Conservation (phyloP, 2,797 vertebrate genomes). For the Lithobates pipiens region DNA sequence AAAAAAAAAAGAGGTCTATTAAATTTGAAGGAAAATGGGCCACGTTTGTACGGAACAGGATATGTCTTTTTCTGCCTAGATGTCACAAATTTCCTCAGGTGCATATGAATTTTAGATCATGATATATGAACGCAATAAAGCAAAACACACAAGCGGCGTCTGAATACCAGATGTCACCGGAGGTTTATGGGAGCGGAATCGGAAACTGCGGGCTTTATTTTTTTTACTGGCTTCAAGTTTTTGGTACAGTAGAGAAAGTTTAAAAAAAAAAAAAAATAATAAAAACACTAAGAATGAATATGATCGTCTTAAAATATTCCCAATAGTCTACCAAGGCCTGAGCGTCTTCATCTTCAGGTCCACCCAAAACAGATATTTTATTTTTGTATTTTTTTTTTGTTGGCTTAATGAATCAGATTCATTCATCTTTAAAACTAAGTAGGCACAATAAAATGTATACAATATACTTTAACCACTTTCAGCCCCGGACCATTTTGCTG, state of each 20-base stretch:
- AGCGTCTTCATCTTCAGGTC: too few relatives aligned
- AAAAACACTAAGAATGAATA: not conserved
- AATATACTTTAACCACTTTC: too few relatives aligned
- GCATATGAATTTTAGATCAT: constrained; percentile 65
- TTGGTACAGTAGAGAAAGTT: not conserved
- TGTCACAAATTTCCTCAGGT: constrained; percentile 68
- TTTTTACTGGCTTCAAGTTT: not conserved
- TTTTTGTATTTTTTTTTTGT: too few relatives aligned
- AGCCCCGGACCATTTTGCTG: too few relatives aligned
- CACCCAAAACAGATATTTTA: too few relatives aligned
- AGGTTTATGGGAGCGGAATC: constrained; percentile 9
- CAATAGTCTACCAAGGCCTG: not conserved
- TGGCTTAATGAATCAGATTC: too few relatives aligned
- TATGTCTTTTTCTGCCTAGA: constrained; percentile 69
- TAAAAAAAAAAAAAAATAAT: too few relatives aligned
- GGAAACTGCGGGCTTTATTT: not conserved
- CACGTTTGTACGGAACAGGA: constrained; percentile 74
- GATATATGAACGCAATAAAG: constrained; percentile 65
- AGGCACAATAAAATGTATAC: too few relatives aligned
- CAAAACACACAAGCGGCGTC: constrained; percentile 56
- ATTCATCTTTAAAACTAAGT: too few relatives aligned
- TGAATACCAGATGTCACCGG: constrained; percentile 23
- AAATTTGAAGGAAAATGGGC: constrained; percentile 76
- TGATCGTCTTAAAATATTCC: not conserved
- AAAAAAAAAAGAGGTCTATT: constrained; percentile 75